Percentiles rank a stretch among this genome's conserved stretches.
Evolutionary conservation across 2,888 invertebrate genomes (phyloP).

Genomic region (Trichopria drosophilae): DNA sequence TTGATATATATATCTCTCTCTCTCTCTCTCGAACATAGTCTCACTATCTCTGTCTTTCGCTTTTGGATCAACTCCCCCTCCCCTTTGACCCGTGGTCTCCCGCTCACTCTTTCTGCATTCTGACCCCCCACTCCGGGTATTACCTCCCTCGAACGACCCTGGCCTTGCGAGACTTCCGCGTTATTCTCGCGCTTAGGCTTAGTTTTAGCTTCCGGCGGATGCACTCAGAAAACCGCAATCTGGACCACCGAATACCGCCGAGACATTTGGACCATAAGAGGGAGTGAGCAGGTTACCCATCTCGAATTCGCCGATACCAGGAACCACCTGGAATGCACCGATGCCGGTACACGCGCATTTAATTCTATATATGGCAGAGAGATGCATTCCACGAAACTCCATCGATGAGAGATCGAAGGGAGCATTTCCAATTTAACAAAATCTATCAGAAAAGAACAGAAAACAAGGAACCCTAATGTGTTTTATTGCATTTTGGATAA

Average conservation of each 20-base stretch:
- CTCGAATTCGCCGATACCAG: no score
- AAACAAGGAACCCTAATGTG: no score
- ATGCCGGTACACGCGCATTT: no score
- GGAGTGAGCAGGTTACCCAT: neutral
- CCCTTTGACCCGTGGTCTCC: constrained; percentile 45
- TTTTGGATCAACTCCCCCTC: constrained; percentile 42
- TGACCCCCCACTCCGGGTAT: constrained; percentile 17
- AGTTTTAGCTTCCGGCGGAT: constrained; percentile 5
- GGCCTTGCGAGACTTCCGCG: constrained; percentile 58
- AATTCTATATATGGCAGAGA: no score
- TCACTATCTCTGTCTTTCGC: constrained; percentile 17
- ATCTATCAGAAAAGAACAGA: no score
- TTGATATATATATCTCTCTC: neutral
- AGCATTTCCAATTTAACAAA: no score
- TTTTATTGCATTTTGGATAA: no score
- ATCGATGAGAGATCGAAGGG: no score
- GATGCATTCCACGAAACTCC: no score
- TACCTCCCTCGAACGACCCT: constrained; percentile 52
- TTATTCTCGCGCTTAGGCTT: constrained; percentile 50
- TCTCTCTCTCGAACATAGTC: constrained; percentile 15
- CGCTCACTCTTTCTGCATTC: constrained; percentile 17
- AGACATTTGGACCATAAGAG: neutral
- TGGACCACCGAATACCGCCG: neutral
- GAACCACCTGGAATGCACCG: no score
- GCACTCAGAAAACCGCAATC: neutral